Evolutionary conservation across 2,113 vertebrate genomes (phyloP).

Genomic region (Hippocampus mohnikei): DNA sequence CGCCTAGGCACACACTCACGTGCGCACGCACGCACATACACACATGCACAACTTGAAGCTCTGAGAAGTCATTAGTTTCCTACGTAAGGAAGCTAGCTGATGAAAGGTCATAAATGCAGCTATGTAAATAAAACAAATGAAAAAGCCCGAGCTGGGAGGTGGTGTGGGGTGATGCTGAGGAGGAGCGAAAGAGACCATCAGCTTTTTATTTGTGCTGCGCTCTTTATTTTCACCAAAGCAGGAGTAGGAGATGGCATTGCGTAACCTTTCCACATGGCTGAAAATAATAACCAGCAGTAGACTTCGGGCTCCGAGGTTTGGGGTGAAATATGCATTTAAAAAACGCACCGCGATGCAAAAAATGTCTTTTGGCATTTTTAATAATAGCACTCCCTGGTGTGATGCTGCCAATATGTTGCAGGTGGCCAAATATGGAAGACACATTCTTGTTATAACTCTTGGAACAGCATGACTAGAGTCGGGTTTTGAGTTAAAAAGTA

Average conservation of each 20-base stretch:
- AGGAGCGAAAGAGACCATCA: slow-evolving; percentile 44
- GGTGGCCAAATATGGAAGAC: background rate
- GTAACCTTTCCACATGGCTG: slow-evolving; percentile 52
- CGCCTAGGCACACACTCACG: slow-evolving; percentile 13
- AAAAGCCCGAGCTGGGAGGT: slow-evolving; percentile 59
- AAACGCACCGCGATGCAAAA: background rate
- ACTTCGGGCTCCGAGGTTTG: slow-evolving; percentile 21
- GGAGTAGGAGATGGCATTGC: slow-evolving; percentile 63
- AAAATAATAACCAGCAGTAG: slow-evolving; percentile 30
- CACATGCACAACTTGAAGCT: slow-evolving; percentile 46
- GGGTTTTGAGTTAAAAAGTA: background rate
- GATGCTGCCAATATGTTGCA: background rate
- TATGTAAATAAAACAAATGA: slow-evolving; percentile 76
- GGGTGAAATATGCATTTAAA: background rate
- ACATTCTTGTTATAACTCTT: background rate
- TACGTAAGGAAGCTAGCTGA: slow-evolving; percentile 67
- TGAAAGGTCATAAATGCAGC: slow-evolving; percentile 71
- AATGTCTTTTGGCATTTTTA: background rate
- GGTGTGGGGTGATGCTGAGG: slow-evolving; percentile 60
- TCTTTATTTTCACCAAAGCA: slow-evolving; percentile 68
- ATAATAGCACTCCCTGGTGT: background rate
- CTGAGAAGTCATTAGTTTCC: slow-evolving; percentile 63
- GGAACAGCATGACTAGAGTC: background rate
- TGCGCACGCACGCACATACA: slow-evolving; percentile 10
- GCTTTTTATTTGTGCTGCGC: slow-evolving; percentile 72